Conservation (phyloP, 2,797 vertebrate genomes). For the Parambassis ranga region DNA sequence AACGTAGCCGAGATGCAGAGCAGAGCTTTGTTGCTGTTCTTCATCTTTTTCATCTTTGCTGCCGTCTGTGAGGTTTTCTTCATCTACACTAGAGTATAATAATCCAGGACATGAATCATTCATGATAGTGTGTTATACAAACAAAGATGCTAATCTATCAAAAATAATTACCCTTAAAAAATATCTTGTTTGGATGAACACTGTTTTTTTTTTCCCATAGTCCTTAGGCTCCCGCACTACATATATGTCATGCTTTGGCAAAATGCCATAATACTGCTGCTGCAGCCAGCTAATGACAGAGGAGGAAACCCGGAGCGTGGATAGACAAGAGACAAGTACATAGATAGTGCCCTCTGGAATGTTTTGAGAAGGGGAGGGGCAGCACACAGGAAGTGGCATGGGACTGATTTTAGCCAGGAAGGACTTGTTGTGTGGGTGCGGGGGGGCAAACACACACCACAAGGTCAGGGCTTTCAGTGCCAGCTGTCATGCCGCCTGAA, state of each 20-base stretch:
- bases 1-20: constrained; percentile 13
- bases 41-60: background rate
- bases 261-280: constrained; percentile 3
- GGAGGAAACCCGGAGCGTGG: constrained; percentile 40
- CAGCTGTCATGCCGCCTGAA: constrained; percentile 45
- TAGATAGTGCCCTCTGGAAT: constrained; percentile 55
- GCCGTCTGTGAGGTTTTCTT: background rate
- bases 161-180: too few relatives aligned
- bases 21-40: constrained; percentile 17
- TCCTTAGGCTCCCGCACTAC: background rate
- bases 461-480: constrained; percentile 34
- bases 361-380: constrained; percentile 53
- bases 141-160: constrained; percentile 12
- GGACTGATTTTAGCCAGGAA: constrained; percentile 35
- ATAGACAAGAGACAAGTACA: constrained; percentile 23
- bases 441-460: background rate
- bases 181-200: too few relatives aligned
- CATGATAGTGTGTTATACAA: too few relatives aligned
- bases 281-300: constrained; percentile 35
- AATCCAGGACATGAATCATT: too few relatives aligned
- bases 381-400: constrained; percentile 61
- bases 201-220: background rate
- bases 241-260: constrained; percentile 26
- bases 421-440: constrained; percentile 26
- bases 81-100: too few relatives aligned